phyloP scores from a whole-genome alignment of 2,888 invertebrate species.

The Leptarthrus brevirostris region DNA sequence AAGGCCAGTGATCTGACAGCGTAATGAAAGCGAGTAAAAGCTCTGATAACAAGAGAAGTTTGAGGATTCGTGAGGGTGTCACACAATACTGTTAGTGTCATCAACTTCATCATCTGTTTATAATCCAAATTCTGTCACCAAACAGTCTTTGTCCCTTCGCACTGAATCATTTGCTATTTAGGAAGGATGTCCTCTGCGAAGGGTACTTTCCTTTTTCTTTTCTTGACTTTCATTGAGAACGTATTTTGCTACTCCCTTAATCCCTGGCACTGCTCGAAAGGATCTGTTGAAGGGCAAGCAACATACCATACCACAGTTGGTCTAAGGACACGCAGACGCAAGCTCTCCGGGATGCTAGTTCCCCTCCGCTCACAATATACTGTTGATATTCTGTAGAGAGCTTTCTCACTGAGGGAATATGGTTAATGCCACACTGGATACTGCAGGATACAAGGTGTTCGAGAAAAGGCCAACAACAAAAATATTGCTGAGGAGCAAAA shows the following conservation, averaged over 20 bases:
- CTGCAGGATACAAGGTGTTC: conserved; percentile 30
- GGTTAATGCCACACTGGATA: conserved; percentile 9
- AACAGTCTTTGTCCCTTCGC: conserved; percentile 2
- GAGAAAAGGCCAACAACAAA: conserved; percentile 17
- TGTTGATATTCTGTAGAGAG: background rate
- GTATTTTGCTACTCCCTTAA: background rate
- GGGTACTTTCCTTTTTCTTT: conserved; percentile 15
- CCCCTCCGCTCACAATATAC: background rate
- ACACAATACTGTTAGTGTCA: background rate
- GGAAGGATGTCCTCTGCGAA: conserved; percentile 29
- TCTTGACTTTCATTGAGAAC: background rate
- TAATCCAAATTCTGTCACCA: conserved; percentile 32
- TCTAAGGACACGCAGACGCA: conserved; percentile 15
- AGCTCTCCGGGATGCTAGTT: background rate
- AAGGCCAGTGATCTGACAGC: no score
- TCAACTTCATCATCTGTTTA: conserved; percentile 27
- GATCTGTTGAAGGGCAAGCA: conserved; percentile 11
- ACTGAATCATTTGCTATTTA: background rate
- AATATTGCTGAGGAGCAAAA: conserved; percentile 33
- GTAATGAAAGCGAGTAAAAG: background rate
- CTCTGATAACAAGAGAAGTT: background rate
- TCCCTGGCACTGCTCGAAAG: background rate
- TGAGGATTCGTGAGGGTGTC: background rate
- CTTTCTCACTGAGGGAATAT: background rate
- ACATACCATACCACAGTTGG: background rate